These are phyloP conservation scores for Myioborus melanocephalus DNA, from an alignment of 2,797 vertebrate genomes.

Conservation along the genomic window DNA sequence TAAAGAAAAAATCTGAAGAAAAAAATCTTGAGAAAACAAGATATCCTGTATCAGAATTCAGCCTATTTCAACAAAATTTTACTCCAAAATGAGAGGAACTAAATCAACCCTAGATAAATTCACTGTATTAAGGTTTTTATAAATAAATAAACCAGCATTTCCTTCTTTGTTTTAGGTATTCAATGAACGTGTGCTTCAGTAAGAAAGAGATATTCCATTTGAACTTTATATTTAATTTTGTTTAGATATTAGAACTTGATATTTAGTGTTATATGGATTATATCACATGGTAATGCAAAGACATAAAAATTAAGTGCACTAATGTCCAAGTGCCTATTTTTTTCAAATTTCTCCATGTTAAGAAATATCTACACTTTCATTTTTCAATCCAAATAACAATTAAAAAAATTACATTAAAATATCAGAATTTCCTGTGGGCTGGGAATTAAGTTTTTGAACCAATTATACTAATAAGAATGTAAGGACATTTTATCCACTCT, in stretches of 20 bases:
- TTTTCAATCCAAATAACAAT: neutral
- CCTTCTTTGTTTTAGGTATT: neutral
- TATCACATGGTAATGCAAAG: neutral
- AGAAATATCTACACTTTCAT: neutral
- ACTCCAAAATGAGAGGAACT: neutral
- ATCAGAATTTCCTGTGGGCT: neutral
- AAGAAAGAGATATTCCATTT: neutral
- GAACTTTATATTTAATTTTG: neutral
- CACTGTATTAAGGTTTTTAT: neutral
- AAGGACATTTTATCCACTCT: neutral
- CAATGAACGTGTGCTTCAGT: neutral
- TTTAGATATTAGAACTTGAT: neutral
- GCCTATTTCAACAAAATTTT: neutral
- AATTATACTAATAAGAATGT: neutral
- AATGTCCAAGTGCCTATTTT: neutral
- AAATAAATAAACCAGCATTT: neutral
- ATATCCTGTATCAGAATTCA: neutral
- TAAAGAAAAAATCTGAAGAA: neutral
- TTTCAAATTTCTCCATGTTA: neutral
- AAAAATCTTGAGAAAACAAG: neutral
- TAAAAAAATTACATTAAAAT: neutral
- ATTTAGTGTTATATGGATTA: neutral
- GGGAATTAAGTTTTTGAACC: neutral
- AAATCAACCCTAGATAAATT: neutral
- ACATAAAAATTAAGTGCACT: neutral